A percentile compares a stretch with the other conserved stretches of the same genome.
Conservation (phyloP, 1,140 invertebrate species). For the Trichogramma pretiosum region DNA sequence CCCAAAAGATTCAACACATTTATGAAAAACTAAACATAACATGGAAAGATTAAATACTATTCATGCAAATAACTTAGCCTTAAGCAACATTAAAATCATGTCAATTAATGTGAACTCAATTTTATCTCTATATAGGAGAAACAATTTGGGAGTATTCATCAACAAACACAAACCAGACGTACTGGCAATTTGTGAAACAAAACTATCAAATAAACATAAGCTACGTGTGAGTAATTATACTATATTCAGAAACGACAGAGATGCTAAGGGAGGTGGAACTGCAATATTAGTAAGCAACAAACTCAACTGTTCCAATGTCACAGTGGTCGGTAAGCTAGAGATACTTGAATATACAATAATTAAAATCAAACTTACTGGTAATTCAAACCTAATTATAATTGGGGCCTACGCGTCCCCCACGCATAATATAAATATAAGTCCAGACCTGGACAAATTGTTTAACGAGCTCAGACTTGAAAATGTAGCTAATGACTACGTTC, state of each 20-base stretch:
- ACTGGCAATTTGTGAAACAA: slow-evolving; percentile 17
- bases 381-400: slow-evolving; percentile 11
- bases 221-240: slow-evolving; percentile 13
- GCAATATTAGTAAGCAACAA: slow-evolving; percentile 19
- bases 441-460: neutral
- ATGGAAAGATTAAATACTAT: too few relatives aligned
- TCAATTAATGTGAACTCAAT: slow-evolving; percentile 20
- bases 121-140: slow-evolving; percentile 13
- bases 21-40: too few relatives aligned
- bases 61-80: too few relatives aligned
- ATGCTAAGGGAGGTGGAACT: slow-evolving; percentile 14
- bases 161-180: slow-evolving; percentile 17
- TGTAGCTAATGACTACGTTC: slow-evolving; percentile 4
- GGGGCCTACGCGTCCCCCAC: slow-evolving; percentile 1
- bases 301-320: slow-evolving; percentile 6
- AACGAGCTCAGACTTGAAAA: slow-evolving; percentile 3
- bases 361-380: slow-evolving; percentile 6
- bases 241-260: slow-evolving; percentile 20
- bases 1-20: too few relatives aligned
- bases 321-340: neutral
- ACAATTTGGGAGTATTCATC: slow-evolving; percentile 1
- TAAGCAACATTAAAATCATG: slow-evolving; percentile 4
- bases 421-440: slow-evolving; percentile 2
- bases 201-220: slow-evolving; percentile 15
- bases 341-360: slow-evolving; percentile 12